Conservation (phyloP, 2,888 invertebrate genomes). For the Digitonthophagus gazella region DNA sequence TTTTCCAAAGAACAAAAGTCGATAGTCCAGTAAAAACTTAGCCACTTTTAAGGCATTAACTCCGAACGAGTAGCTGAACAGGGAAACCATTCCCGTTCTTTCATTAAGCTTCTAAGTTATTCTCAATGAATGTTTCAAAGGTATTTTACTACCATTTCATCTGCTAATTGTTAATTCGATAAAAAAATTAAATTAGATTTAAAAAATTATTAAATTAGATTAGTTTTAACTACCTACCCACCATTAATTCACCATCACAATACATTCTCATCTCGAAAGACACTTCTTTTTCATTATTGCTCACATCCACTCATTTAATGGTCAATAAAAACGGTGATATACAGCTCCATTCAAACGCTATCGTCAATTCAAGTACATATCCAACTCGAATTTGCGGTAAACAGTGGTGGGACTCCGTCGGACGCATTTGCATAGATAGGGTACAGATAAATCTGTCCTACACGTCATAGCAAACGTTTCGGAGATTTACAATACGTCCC, state of each 20-base stretch:
- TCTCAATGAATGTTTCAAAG: too few species aligned
- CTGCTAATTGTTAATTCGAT: background rate
- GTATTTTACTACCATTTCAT: too few species aligned
- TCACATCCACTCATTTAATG: background rate
- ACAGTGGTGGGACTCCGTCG: background rate
- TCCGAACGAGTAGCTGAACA: background rate
- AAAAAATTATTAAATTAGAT: too few species aligned
- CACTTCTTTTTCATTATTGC: background rate
- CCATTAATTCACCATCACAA: background rate
- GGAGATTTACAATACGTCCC: background rate
- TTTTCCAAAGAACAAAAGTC: background rate
- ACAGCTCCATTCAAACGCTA: background rate
- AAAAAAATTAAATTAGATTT: background rate
- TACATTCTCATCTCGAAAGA: background rate
- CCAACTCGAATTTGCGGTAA: background rate
- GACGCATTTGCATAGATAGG: background rate
- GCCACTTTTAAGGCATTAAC: background rate
- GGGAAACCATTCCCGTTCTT: background rate
- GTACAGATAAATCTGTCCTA: background rate
- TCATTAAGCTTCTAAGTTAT: background rate
- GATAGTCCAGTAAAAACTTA: background rate
- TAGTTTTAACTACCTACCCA: too few species aligned
- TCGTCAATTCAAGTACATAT: background rate
- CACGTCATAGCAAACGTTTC: background rate
- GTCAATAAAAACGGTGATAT: background rate